phyloP scores from a whole-genome alignment of 2,797 vertebrate genomes.

The Leptoclinus maculatus region DNA sequence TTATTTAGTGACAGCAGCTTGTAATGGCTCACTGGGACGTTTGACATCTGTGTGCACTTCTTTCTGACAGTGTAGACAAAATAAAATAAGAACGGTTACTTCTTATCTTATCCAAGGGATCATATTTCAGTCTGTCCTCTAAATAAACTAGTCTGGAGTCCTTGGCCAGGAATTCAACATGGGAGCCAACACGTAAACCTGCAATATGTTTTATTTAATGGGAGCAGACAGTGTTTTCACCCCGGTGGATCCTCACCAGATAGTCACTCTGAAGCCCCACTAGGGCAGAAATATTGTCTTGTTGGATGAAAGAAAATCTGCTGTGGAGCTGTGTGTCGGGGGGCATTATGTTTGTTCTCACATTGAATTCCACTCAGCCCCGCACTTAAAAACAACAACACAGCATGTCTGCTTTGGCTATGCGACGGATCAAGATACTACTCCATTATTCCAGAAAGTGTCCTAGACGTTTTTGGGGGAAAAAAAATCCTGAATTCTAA shows the following conservation, averaged over 20 bases:
- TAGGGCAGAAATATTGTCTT: constrained; percentile 44
- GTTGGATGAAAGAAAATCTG: constrained; percentile 50
- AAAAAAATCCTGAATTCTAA: neutral
- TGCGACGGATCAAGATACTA: constrained; percentile 35
- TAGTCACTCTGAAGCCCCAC: constrained; percentile 36
- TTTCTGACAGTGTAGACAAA: constrained; percentile 21
- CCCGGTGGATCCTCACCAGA: constrained; percentile 19
- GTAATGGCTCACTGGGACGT: constrained; percentile 19
- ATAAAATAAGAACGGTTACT: constrained; percentile 7
- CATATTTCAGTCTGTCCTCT: constrained; percentile 41
- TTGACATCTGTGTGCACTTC: neutral
- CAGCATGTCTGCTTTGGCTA: constrained; percentile 14
- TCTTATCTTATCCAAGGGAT: constrained; percentile 41
- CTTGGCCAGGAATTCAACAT: constrained; percentile 28
- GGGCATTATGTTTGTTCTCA: constrained; percentile 33
- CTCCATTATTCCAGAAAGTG: constrained; percentile 7
- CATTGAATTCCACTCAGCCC: constrained; percentile 24
- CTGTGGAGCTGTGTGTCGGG: constrained; percentile 31
- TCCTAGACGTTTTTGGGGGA: neutral
- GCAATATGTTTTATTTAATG: constrained; percentile 53
- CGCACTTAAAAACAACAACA: constrained; percentile 7
- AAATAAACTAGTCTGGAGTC: constrained; percentile 40
- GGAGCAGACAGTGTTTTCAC: constrained; percentile 44
- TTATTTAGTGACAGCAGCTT: constrained; percentile 2
- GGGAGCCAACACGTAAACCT: constrained; percentile 31